A percentile compares a stretch with the other conserved stretches of the same genome.
Evolutionary conservation across 2,888 invertebrate species (phyloP).

Genomic region (Dendrolimus houi): DNA sequence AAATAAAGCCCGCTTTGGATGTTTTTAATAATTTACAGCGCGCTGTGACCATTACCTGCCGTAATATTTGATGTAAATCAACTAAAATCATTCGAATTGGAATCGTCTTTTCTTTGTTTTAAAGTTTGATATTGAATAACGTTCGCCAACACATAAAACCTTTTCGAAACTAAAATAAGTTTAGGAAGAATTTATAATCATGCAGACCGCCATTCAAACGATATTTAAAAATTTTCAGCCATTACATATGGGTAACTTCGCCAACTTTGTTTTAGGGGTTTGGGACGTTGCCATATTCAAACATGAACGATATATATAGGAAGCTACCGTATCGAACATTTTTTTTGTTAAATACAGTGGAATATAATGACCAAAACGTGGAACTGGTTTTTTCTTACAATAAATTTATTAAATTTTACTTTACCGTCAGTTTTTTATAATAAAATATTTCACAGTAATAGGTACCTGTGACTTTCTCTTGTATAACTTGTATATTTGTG

Average conservation of each 20-base stretch:
- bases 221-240: neutral
- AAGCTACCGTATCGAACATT: neutral
- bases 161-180: neutral
- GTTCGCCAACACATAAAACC: neutral
- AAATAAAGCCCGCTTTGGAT: constrained; percentile 15
- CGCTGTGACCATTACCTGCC: constrained; percentile 1
- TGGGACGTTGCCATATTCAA: neutral
- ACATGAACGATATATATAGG: neutral
- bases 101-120: neutral
- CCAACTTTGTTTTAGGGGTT: neutral
- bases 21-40: constrained; percentile 22
- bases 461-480: no score
- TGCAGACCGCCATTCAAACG: neutral
- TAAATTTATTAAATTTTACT: no score
- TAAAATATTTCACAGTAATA: no score
- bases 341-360: no score
- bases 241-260: neutral
- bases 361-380: no score
- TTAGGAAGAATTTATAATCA: neutral
- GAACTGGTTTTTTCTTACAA: no score
- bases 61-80: neutral
- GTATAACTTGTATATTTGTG: no score
- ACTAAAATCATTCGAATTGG: neutral
- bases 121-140: neutral
- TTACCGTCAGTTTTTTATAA: no score